Base-by-base conservation (phyloP, 2,113 vertebrate species). In the Brienomyrus longianalis region DNA sequence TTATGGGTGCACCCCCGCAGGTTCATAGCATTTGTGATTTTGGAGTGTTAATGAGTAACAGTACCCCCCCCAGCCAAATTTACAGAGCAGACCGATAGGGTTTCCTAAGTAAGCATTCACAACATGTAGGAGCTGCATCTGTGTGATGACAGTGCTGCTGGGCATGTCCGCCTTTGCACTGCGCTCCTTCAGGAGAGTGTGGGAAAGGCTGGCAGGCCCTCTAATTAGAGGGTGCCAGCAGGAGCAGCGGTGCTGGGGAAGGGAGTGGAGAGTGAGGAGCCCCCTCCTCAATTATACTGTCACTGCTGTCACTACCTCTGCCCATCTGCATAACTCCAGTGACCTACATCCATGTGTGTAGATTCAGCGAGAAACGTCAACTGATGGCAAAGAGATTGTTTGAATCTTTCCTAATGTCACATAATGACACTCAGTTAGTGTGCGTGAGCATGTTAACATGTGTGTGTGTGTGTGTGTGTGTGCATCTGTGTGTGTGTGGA, bases 341-440 rank as follows among this genome's bases (percentile, higher is more conserved):
- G 94, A 95, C 93, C 95, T 94, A 95, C 88, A 94, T 95, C 94
- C 93, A 62, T 92, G 93, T 94, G 89, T 80, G 35, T 4, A 70
- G n/a, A 17, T 77, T 39, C 15, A 15, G 31, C 35, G 0, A 23
- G 39, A 45, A 45, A 84, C 8, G 39, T 84, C 83, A 84, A 11
- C 45, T 84, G 45, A 23, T 47, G n/a, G 83, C 19, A 23, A 84
- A 43, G 74, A 43, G 39, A 5, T 8, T 6, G 9, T 21, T 56
- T 56, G n/a, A 27, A 35, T 87, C 35, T 17, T 87, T 87, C 31
- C n/a, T 54, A 19, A 47, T 84, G 50, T 87, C 85, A 87, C 50
- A 31, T 56, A 10, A 17, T 87, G 50, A 19, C 31, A 17, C 15
- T 54, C 50, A 31, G 27, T 86, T 23, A 23, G 50, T 39, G 51